phyloP scores from a whole-genome alignment of 2,113 vertebrate genomes.

The Podarcis raffonei region DNA sequence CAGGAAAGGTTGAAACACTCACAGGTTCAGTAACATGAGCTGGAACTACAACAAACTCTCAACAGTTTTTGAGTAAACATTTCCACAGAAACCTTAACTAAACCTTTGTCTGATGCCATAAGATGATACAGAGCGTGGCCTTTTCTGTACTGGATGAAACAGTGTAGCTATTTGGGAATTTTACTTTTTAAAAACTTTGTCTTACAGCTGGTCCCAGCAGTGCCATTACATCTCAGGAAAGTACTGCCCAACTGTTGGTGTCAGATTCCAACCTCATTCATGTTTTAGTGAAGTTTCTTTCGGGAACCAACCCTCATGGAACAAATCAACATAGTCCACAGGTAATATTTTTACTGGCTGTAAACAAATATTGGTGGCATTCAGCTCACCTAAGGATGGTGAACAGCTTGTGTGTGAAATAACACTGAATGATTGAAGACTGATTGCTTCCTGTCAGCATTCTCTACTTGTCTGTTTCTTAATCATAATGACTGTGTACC shows the following conservation, averaged over 20 bases:
- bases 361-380: neutral
- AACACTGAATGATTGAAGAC: neutral
- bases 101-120: neutral
- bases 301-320: constrained; percentile 92
- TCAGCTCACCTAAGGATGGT: neutral
- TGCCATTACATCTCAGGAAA: constrained; percentile 88
- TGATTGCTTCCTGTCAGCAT: neutral
- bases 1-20: neutral
- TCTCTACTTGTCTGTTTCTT: neutral
- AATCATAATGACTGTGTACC: neutral
- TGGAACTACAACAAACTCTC: neutral
- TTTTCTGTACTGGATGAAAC: neutral
- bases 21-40: neutral
- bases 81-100: neutral
- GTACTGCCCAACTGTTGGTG: constrained; percentile 95
- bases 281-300: constrained; percentile 96
- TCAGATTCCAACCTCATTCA: constrained; percentile 94
- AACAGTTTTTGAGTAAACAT: neutral
- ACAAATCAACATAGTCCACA: constrained; percentile 97
- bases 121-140: too few relatives aligned
- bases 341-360: constrained; percentile 68
- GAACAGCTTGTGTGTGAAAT: neutral
- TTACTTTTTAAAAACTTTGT: constrained; percentile 19
- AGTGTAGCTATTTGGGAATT: neutral
- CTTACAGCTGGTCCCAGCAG: constrained; percentile 81